phyloP scores from a whole-genome alignment of 2,113 vertebrate genomes.

The Phrynocephalus versicolor region DNA sequence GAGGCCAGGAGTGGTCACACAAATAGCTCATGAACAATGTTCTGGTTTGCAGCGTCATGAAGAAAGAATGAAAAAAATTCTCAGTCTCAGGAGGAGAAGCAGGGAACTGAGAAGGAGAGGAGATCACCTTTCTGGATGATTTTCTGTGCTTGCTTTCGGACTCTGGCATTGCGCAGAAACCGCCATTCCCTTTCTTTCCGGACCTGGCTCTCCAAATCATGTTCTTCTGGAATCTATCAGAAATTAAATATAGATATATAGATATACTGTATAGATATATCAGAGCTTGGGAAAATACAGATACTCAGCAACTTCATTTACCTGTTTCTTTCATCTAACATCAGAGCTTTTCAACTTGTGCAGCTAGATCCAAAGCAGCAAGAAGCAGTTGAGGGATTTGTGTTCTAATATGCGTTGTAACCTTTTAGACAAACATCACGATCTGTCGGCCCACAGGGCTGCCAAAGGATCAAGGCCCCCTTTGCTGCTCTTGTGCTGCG shows the following conservation, averaged over 20 bases:
- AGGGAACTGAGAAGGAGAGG: fast-evolving
- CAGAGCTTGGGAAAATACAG: background rate
- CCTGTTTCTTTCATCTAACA: background rate
- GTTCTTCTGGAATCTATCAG: constrained; percentile 90
- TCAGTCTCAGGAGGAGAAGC: background rate
- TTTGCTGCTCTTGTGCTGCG: background rate
- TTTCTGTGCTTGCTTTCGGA: constrained; percentile 87
- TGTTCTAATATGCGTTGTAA: background rate
- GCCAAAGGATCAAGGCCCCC: background rate
- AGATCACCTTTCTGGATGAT: constrained; percentile 88
- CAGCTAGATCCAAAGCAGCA: background rate
- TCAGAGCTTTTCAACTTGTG: background rate
- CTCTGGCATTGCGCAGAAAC: constrained; percentile 89
- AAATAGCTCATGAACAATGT: fast-evolving
- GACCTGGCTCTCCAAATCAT: constrained; percentile 94
- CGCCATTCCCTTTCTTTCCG: constrained; percentile 96
- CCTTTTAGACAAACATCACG: constrained; percentile 1
- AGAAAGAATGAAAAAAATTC: no score
- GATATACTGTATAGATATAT: no score
- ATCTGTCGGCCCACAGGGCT: background rate
- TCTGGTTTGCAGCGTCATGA: fast-evolving
- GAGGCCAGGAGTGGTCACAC: background rate
- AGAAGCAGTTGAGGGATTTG: background rate
- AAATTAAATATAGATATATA: background rate
- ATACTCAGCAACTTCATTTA: background rate